These are phyloP conservation scores for Oscheius sp. DNA, from an alignment of 2,888 invertebrate species.

Conservation along the genomic window DNA sequence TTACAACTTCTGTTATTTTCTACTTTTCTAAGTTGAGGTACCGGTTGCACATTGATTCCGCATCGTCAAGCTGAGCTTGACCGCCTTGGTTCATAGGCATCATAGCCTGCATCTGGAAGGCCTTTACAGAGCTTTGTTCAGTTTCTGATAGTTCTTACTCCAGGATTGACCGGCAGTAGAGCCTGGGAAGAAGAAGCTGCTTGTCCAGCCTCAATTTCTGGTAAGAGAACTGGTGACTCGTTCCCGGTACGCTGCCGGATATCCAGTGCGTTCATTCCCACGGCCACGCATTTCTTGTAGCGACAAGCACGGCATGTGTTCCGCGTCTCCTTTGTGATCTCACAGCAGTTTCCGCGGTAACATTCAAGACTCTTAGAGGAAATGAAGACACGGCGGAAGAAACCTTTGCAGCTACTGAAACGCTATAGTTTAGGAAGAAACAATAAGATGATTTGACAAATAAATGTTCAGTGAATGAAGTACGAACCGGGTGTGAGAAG, in stretches of 20 bases:
- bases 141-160: too few relatives aligned
- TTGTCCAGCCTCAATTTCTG: slow-evolving; percentile 23
- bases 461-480: background rate
- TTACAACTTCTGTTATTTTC: too few relatives aligned
- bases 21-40: slow-evolving; percentile 50
- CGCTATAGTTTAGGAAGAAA: background rate
- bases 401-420: slow-evolving; percentile 55
- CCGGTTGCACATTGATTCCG: slow-evolving; percentile 43
- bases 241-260: slow-evolving; percentile 41
- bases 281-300: slow-evolving; percentile 53
- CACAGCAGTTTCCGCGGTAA: slow-evolving; percentile 49
- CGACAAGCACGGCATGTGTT: slow-evolving; percentile 54
- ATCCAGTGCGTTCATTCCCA: slow-evolving; percentile 54
- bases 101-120: background rate
- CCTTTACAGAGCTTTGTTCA: background rate
- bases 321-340: slow-evolving; percentile 44
- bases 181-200: too few relatives aligned
- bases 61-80: slow-evolving; percentile 26
- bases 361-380: slow-evolving; percentile 52
- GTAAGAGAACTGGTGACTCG: slow-evolving; percentile 28
- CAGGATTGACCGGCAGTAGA: too few relatives aligned
- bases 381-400: slow-evolving; percentile 52
- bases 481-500: background rate
- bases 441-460: background rate
- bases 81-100: slow-evolving; percentile 3